Conservation (phyloP, 2,797 vertebrate genomes). For the Melanotaenia pygmaea region DNA sequence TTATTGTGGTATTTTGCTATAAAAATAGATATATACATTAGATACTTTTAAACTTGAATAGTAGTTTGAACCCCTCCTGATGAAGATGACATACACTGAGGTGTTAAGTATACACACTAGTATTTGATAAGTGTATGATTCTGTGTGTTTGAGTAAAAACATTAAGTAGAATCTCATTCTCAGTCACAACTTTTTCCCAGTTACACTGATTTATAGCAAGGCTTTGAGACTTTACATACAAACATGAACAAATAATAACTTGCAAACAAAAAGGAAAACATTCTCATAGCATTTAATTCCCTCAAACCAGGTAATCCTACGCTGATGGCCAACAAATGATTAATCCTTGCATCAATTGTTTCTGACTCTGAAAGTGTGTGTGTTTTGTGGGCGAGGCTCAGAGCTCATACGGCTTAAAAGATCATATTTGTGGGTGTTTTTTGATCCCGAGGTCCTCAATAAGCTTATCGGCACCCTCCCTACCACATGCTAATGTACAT, state of each 20-base stretch:
- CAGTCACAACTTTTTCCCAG: slow-evolving; percentile 12
- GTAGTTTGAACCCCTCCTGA: not conserved
- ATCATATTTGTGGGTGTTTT: slow-evolving; percentile 20
- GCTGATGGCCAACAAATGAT: not conserved
- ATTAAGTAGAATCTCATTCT: not conserved
- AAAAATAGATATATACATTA: too few species aligned
- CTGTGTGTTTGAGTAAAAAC: not conserved
- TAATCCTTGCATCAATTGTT: slow-evolving; percentile 3
- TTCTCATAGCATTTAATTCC: not conserved
- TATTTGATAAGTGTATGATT: slow-evolving; percentile 9
- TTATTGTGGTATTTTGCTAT: not conserved
- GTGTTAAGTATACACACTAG: slow-evolving; percentile 4
- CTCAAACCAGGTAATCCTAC: not conserved
- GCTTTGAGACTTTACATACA: not conserved
- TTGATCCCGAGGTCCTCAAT: slow-evolving; percentile 37
- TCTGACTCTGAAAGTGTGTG: slow-evolving; percentile 4
- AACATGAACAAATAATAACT: not conserved
- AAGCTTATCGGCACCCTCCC: slow-evolving; percentile 37
- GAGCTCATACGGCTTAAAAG: slow-evolving; percentile 28
- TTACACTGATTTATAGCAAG: slow-evolving; percentile 38
- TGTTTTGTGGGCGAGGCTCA: slow-evolving; percentile 2
- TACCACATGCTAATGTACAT: not conserved
- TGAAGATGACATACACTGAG: not conserved
- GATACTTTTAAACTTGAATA: too few species aligned
- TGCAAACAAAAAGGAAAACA: not conserved